phyloP scores from a whole-genome alignment of 2,113 vertebrate species.

The Emydocephalus ijimae region DNA sequence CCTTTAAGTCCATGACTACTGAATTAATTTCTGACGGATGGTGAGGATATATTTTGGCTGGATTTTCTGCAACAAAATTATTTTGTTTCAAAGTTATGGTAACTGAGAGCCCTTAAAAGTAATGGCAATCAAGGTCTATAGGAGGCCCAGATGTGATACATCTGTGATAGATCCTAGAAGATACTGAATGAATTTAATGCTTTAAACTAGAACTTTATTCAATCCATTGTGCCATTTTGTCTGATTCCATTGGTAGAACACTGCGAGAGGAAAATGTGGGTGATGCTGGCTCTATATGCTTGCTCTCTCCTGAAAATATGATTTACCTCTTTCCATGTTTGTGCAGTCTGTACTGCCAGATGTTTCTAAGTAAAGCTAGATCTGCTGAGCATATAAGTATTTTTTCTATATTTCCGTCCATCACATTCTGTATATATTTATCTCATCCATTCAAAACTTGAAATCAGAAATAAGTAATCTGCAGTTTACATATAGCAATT shows the following conservation, averaged over 20 bases:
- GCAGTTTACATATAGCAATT: background rate
- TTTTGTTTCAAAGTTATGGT: constrained; percentile 19
- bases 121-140: background rate
- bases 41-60: constrained; percentile 9
- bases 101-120: constrained; percentile 12
- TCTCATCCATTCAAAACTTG: background rate
- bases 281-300: background rate
- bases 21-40: constrained; percentile 4
- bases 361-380: background rate
- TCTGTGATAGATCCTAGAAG: background rate
- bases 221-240: background rate
- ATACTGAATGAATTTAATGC: background rate
- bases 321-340: background rate
- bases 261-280: background rate
- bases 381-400: background rate
- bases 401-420: background rate
- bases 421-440: background rate
- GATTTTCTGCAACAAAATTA: constrained; percentile 9
- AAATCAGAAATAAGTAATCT: background rate
- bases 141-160: background rate
- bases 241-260: background rate
- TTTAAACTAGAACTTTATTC: background rate
- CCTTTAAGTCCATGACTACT: background rate
- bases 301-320: background rate
- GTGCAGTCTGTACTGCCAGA: background rate